These are phyloP conservation scores for Drosophila kohkoa DNA, from an alignment of 1,140 invertebrate genomes.

Conservation along the genomic window DNA sequence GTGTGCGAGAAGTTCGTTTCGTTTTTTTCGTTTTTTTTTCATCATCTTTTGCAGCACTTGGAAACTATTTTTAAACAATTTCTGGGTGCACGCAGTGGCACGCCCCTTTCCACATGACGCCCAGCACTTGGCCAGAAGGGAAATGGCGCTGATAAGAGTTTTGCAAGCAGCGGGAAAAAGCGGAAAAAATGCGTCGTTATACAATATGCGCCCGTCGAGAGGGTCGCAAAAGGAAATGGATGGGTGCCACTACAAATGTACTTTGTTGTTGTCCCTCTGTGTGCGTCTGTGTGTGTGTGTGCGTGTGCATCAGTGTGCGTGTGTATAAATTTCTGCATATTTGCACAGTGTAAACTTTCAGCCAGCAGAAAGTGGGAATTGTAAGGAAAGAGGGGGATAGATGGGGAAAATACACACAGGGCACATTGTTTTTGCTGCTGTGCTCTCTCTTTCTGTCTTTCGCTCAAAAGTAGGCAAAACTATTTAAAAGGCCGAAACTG, in stretches of 20 bases:
- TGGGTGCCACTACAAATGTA: constrained; percentile 29
- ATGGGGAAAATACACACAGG: not conserved
- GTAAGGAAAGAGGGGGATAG: not conserved
- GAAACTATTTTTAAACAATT: constrained; percentile 70
- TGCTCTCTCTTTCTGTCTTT: too few species aligned
- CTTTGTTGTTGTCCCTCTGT: constrained; percentile 1
- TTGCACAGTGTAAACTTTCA: constrained; percentile 57
- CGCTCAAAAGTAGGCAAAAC: constrained; percentile 56
- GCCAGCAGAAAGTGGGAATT: not conserved
- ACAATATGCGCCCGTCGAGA: constrained; percentile 55
- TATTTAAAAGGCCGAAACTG: constrained; percentile 67
- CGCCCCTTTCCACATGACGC: constrained; percentile 21
- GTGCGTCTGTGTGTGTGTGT: constrained; percentile 3
- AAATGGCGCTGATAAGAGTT: constrained; percentile 66
- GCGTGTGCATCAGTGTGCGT: constrained; percentile 1
- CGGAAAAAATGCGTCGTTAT: constrained; percentile 60
- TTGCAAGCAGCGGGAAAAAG: constrained; percentile 53
- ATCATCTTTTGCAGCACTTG: constrained; percentile 62
- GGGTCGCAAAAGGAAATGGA: constrained; percentile 20
- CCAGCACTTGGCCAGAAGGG: constrained; percentile 61
- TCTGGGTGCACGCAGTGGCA: constrained; percentile 50
- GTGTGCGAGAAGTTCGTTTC: constrained; percentile 9
- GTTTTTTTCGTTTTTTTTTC: constrained; percentile 31
- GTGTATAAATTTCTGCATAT: constrained; percentile 40
- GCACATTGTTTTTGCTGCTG: constrained; percentile 51